Evolutionary conservation across 2,888 invertebrate genomes (phyloP), one percentile per base, ranked within the genome.

Genomic region (Drosophila siamana): DNA sequence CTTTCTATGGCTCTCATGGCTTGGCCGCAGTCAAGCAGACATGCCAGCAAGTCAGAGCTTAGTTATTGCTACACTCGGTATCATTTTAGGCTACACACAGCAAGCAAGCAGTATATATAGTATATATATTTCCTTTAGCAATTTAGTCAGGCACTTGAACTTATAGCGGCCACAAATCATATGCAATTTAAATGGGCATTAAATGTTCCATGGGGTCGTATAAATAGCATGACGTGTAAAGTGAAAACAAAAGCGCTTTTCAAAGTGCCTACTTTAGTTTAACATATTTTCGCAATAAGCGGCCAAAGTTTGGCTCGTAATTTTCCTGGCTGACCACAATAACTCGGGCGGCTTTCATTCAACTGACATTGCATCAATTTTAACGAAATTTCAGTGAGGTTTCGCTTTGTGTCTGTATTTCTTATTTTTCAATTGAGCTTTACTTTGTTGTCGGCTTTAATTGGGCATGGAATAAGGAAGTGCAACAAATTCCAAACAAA

Each of bases 61-160:
- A 69, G 78, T 81, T 72, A 78, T 81, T 80, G 69, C 86, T 47
- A 48, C 48, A 65, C 63, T 79, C 57, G 63, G 63, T 69, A 67
- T 69, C 69, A 69, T 69, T 69, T 79, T 60, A 52, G 60, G n/a
- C 13, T 43, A 54, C 44, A 73, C 9, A 40, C n/a, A 33, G 0
- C 4, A 5, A 3, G 19, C 19, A 19, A 19, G 22, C 30, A 28
- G 47, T 56, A n/a, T 9, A 30, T 30, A 4, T 30, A 11, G 30
- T 22, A 68, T 54, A 65, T 75, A 63, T 57, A 41, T 26, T 56
- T 38, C 33, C 54, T 59, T 80, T 47, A 55, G 71, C 74, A 74
- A 71, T 78, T 81, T 78, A 11, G 54, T 54, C 13, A 40, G 48
- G 30, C 85, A 84, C 69, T 84, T 65, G 71, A 70, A 70, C 62